Evolutionary conservation across 1,140 invertebrate species (phyloP), one percentile per base, ranked within the genome.

Genomic region (Platorchestia sp.): DNA sequence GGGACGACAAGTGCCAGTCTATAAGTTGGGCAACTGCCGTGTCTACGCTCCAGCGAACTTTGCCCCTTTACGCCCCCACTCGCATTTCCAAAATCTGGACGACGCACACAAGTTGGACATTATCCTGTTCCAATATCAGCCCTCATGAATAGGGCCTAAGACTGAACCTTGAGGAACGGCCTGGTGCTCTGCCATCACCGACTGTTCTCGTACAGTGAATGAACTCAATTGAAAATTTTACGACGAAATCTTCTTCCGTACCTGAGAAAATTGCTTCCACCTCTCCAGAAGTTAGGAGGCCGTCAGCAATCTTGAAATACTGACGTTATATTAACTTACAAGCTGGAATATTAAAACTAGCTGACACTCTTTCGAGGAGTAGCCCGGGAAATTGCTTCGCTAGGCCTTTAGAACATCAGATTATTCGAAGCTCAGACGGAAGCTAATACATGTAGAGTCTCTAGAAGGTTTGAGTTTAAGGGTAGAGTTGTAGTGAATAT

Each of bases 301-400:
- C 59, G 59, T 75, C 59, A 75, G 59, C 59, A 75, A 36, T 75
- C 59, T 75, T 75, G 59, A 75, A 75, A 10, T 75, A 75, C 59
- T 75, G 59, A 10, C 59, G 14, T 75, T 75, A 75, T 75, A 75
- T 75, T 75, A 75, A 75, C 59, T 75, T 75, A 75, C 59, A 75
- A 75, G 59, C 59, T 75, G 59, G 59, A 75, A 75, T 75, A 75
- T 75, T 75, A 75, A 75, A 75, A 75, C 59, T 75, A 75, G 59
- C 59, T 19, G 59, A 75, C 27, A 3, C 27, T 75, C 27, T 75
- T 75, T 75, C 59, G 59, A 1, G 36, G 59, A 75, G 59, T 27
- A 75, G 59, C 59, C 27, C 27, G 14, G 10, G 59, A 75, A 75
- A 75, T 75, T 75, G 59, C 59, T 75, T 75, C 14, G 59, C 47